A percentile compares a stretch with the other conserved stretches of the same genome.
phyloP scores from a whole-genome alignment of 2,797 vertebrate genomes.

The Dicrostonyx torquatus region DNA sequence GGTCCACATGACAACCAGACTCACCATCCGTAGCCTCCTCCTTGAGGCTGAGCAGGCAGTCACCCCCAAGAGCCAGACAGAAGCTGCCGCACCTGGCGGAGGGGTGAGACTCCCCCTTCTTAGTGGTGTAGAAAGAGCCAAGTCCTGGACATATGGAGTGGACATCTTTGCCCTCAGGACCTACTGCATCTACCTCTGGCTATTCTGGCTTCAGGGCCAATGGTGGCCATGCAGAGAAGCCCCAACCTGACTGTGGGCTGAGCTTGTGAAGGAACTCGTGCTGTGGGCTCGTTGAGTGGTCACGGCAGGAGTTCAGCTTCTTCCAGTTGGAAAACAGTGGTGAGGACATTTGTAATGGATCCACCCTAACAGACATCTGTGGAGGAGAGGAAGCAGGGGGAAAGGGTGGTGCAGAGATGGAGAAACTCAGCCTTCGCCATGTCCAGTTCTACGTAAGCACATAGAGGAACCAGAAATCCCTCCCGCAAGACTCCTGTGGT shows the following conservation, averaged over 20 bases:
- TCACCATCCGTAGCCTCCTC: rapidly evolving
- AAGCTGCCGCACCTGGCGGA: rapidly evolving
- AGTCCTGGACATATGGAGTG: rapidly evolving
- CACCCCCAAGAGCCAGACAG: neutral
- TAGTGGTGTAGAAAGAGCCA: neutral
- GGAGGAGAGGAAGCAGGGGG: neutral
- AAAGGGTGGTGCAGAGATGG: neutral
- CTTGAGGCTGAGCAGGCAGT: rapidly evolving
- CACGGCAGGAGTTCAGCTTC: neutral
- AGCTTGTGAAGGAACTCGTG: rapidly evolving
- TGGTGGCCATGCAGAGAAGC: neutral
- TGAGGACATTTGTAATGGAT: neutral
- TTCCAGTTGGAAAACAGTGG: rapidly evolving
- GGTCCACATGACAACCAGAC: neutral
- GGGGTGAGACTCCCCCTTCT: rapidly evolving
- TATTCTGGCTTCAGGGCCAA: neutral
- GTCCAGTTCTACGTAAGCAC: too few relatives aligned
- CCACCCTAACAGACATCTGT: neutral
- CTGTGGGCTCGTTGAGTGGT: rapidly evolving
- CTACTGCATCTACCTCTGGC: too few relatives aligned
- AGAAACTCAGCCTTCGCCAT: too few relatives aligned
- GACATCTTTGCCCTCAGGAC: rapidly evolving
- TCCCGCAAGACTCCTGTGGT: rapidly evolving
- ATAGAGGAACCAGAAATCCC: neutral
- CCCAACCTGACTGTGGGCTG: rapidly evolving